Evolutionary conservation across 2,888 invertebrate species (phyloP), one percentile per base, ranked within the genome.

Genomic region (Hirtodrosophila histrioides): DNA sequence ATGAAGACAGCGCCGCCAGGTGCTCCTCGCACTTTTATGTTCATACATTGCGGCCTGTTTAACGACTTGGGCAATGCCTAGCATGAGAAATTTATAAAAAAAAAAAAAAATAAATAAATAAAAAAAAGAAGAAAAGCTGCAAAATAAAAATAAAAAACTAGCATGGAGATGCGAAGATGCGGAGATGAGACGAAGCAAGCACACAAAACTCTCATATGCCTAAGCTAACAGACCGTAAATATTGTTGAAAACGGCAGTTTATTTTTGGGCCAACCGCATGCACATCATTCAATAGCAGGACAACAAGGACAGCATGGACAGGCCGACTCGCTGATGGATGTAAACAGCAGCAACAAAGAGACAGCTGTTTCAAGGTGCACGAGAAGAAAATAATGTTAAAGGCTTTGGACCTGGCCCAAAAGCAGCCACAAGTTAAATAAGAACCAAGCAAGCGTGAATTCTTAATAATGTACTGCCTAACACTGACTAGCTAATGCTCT

Each of bases 191-290:
- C 17, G 1, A 46, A 17, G n/a, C 23, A 33, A 9, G 27, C 54
- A 50, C 35, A 43, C 23, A 35, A 46, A 48, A 55, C 56, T 45
- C 69, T 56, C 75, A 80, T 77, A 62, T 78, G 82, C 82, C 80
- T 77, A 83, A 82, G 82, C 82, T 70, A 81, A 85, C 77, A 79
- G 67, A 80, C 81, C 84, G 82, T 82, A 82, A 82, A 82, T 82
- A 86, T 83, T 86, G 81, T 83, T 75, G 69, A 75, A 77, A 82
- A 80, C 66, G 66, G 78, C 81, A 83, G 84, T 84, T 86, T 83
- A 82, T 86, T 86, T 82, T 86, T 80, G 74, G 81, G 51, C 46
- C 61, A 56, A 66, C 74, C 84, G 61, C 67, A 57, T 55, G 58
- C 71, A 75, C 76, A 85, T 79, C 77, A 76, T 86, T 82, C 82